Percentiles rank a stretch among this genome's conserved stretches.
These are phyloP conservation scores for Pipra filicauda DNA, from an alignment of 2,113 vertebrate genomes.

Conservation along the genomic window DNA sequence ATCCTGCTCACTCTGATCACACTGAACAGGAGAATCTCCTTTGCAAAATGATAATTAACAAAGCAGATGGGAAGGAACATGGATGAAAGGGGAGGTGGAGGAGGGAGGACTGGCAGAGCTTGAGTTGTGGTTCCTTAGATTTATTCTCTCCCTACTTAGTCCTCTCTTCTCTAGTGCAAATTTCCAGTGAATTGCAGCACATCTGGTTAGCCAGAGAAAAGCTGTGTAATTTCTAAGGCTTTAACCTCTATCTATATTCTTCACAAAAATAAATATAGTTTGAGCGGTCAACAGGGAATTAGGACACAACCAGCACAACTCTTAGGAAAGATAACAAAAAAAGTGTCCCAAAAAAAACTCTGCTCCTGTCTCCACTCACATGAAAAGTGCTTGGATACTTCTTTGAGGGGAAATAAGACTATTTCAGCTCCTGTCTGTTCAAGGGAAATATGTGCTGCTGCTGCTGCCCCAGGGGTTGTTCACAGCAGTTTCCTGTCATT, in stretches of 20 bases:
- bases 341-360: background rate
- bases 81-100: background rate
- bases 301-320: background rate
- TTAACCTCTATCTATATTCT: background rate
- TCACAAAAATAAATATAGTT: background rate
- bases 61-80: background rate
- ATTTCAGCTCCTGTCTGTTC: background rate
- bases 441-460: background rate
- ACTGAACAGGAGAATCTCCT: background rate
- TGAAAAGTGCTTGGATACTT: background rate
- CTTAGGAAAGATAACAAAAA: background rate
- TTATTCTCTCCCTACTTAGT: background rate
- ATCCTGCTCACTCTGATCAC: fast-evolving
- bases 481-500: background rate
- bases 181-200: background rate
- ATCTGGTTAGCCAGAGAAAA: background rate
- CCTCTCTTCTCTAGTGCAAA: background rate
- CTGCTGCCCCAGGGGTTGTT: background rate
- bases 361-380: background rate
- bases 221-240: background rate
- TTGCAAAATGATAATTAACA: background rate
- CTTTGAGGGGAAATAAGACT: background rate
- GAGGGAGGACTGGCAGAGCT: background rate
- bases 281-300: background rate
- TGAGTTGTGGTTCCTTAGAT: background rate